Base-by-base conservation (phyloP, 2,888 invertebrate genomes). In the Willowsia nigromaculata region DNA sequence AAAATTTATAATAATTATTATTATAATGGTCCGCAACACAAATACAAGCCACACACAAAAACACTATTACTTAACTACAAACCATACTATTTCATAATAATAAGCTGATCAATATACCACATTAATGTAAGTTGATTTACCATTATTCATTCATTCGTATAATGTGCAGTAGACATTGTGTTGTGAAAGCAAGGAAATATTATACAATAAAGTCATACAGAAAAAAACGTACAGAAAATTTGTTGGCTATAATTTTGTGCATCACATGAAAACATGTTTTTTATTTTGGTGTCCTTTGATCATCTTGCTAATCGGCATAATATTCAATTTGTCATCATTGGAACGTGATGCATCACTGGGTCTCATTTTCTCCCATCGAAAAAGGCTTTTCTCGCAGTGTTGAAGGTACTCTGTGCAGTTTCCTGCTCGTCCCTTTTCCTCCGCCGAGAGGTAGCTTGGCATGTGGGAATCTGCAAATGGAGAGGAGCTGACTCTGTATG, bases 381-480 rank as follows among this genome's bases (percentile, higher is more conserved):
- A 88, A 5, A 88, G 37, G 50, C 82, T 83, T 37, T 88, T 81
- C 7, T 62, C 82, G 22, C 88, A 88, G 5, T 22, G 15, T 4
- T 25, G 13, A 0, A 53, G 9, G 40, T 81, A 88, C 25, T 43
- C 11, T n/a, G 88, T 50, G 76, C 88, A 88, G 25, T 88, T 88
- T 33, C 88, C 82, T 15, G 76, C 25, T n/a, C 30, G 53, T 0
- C 88, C 88, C 53, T 50, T 33, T 59, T 76, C 40, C 74, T 88
- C 88, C 0, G 88, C 88, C 2, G 27, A 25, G 5, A 88, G 47
- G 59, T 88, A 88, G 50, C 40, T 82, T 56, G 88, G 88, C 71
- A 88, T 37, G 15, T 88, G 88, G 5, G 88, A 88, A 27, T 59
- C 37, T 3, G 88, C 88, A n/a, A 62, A 83, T 1, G 40, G 47